A percentile compares a stretch with the other conserved stretches of the same genome.
phyloP scores from a whole-genome alignment of 2,113 vertebrate species.

The Cryptotis parvus region DNA sequence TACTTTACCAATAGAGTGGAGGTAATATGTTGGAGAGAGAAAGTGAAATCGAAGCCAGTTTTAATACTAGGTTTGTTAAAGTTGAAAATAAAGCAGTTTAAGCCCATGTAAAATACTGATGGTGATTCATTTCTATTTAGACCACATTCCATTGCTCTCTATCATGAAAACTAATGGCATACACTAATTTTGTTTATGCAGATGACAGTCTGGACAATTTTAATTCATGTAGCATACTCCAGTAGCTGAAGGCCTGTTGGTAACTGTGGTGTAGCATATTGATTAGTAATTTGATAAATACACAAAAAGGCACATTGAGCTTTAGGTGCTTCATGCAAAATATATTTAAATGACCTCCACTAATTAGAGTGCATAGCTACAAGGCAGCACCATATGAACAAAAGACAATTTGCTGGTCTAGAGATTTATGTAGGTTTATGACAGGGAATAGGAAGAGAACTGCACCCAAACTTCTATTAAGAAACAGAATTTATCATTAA shows the following conservation, averaged over 20 bases:
- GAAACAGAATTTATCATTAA: background rate
- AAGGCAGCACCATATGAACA: slow-evolving; percentile 79
- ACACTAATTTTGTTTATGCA: slow-evolving; percentile 84
- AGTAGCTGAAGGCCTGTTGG: slow-evolving; percentile 81
- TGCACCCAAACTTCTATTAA: slow-evolving; percentile 5
- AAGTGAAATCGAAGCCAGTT: slow-evolving; percentile 89
- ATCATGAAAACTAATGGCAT: slow-evolving; percentile 76
- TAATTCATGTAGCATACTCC: slow-evolving; percentile 84
- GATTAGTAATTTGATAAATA: slow-evolving; percentile 91
- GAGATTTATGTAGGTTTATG: slow-evolving; percentile 82
- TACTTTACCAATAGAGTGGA: slow-evolving; percentile 89
- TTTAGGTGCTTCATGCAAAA: slow-evolving; percentile 89
- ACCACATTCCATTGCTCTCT: slow-evolving; percentile 71
- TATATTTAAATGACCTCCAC: slow-evolving; percentile 89
- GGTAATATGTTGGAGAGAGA: slow-evolving; percentile 87
- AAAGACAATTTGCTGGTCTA: slow-evolving; percentile 76
- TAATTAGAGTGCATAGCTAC: slow-evolving; percentile 86
- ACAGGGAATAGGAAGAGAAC: slow-evolving; percentile 65
- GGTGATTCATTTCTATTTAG: slow-evolving; percentile 74
- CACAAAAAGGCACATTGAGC: slow-evolving; percentile 85
- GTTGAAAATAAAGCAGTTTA: slow-evolving; percentile 81
- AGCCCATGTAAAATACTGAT: slow-evolving; percentile 83
- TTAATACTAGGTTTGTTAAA: slow-evolving; percentile 85
- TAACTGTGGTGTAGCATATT: slow-evolving; percentile 88
- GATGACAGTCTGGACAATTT: slow-evolving; percentile 84